Percentiles rank a stretch among this genome's conserved stretches.
These are phyloP conservation scores for Trachymyrmex septentrionalis DNA, from an alignment of 1,140 invertebrate genomes.

Conservation along the genomic window DNA sequence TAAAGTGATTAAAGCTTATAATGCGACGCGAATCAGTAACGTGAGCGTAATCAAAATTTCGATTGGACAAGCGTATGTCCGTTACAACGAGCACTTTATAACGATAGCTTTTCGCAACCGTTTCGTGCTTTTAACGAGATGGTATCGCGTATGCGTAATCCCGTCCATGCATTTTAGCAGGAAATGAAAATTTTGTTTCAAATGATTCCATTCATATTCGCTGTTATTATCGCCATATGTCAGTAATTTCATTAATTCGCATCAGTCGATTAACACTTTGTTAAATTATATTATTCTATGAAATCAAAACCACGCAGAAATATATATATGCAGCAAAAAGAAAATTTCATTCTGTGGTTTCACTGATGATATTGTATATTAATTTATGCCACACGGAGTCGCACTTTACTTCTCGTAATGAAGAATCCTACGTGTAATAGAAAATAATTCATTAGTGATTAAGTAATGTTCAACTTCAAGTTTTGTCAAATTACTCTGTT, in stretches of 20 bases:
- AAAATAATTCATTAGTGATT: no score
- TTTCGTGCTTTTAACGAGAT: constrained; percentile 49
- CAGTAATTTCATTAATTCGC: constrained; percentile 40
- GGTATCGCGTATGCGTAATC: constrained; percentile 31
- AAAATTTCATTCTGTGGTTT: not conserved
- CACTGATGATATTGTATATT: not conserved
- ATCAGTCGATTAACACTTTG: constrained; percentile 46
- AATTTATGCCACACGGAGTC: no score
- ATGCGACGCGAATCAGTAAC: constrained; percentile 72
- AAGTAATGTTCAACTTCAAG: no score
- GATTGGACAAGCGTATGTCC: constrained; percentile 52
- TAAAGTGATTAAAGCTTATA: constrained; percentile 77
- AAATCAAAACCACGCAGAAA: not conserved
- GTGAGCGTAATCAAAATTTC: constrained; percentile 69
- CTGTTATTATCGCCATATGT: constrained; percentile 27
- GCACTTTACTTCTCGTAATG: no score
- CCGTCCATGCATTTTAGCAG: constrained; percentile 3
- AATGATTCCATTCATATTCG: constrained; percentile 25
- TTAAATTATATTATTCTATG: constrained; percentile 34
- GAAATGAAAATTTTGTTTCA: constrained; percentile 46
- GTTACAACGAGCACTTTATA: constrained; percentile 50
- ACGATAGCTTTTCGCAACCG: constrained; percentile 52
- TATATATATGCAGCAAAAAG: not conserved
- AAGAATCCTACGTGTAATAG: no score
- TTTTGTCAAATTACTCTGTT: no score